Base-by-base conservation (phyloP, 2,888 invertebrate genomes). In the Parapristionchus giblindavisi region DNA sequence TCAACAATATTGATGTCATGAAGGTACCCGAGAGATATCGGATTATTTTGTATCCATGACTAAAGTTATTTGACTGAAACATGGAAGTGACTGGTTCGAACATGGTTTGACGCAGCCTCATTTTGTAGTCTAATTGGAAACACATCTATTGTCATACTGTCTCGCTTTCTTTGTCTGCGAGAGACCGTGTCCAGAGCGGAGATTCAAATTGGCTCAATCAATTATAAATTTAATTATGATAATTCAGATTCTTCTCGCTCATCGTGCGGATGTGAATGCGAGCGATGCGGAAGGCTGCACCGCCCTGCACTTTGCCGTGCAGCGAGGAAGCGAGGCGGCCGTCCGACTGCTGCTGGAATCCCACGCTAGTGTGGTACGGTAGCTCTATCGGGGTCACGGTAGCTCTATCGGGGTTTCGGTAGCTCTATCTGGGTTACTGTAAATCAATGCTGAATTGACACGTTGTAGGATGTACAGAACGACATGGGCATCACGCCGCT, bases 1-100 rank as follows among this genome's bases (percentile, higher is more conserved):
- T 66, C 66, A 51, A 66, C 21, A 66, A 66, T 34, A 32, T 32
- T 34, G 66, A 48, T 32, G 66, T 66, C n/a, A 66, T 66, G 66
- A 48, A 66, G 66, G 66, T 65, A 0, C 14, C 21, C 34, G 1
- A 8, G 4, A 40, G 38, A 36, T 3, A 40, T 21, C 48, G 48
- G 48, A 14, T 48, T 21, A 14, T 48, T 48, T 48, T 48, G 48
- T 11, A 21, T 21, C 48, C 48, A 14, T 48, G 11, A 14, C 21
- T 21, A 48, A 21, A 48, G 48, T 48, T 48, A 48, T 48, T n/a
- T n/a, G n/a, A n/a, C n/a, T n/a, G 34, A 32, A 54, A 24, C n/a
- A 24, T 27, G 14, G n/a, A 21, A 54, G 3, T n/a, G 2, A 58
- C n/a, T n/a, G n/a, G n/a, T 58, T 14, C 24, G 21, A 52, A 21